Conservation (phyloP, 2,113 vertebrate genomes). For the Prunella himalayana region DNA sequence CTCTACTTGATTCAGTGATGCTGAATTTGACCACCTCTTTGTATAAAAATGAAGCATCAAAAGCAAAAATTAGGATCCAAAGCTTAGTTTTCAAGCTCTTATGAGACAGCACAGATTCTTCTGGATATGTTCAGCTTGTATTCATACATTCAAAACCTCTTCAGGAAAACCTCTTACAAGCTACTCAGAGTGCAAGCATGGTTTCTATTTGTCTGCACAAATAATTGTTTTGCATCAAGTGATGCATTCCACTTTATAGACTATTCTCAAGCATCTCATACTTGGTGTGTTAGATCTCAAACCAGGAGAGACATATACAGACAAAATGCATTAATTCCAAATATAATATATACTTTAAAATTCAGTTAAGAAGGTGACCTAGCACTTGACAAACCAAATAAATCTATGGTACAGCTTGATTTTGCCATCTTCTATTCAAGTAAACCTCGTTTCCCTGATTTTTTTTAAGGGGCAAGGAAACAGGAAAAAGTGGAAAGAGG, state of each 20-base stretch:
- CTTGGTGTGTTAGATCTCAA: not conserved
- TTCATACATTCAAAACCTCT: not conserved
- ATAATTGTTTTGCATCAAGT: not conserved
- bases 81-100: not conserved
- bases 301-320: not conserved
- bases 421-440: not conserved
- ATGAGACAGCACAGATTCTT: not conserved
- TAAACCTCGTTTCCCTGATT: not conserved
- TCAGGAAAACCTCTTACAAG: not conserved
- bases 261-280: not conserved
- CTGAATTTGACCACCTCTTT: not conserved
- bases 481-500: not conserved
- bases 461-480: not conserved
- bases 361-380: conserved; percentile 6
- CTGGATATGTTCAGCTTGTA: not conserved
- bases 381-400: not conserved
- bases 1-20: not conserved
- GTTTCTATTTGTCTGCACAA: not conserved
- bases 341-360: not conserved
- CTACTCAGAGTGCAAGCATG: not conserved
- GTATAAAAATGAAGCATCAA: not conserved
- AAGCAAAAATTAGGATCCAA: not conserved
- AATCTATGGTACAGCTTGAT: not conserved
- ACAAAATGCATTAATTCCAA: conserved; percentile 5
- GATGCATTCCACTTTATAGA: not conserved